These are phyloP conservation scores for Polyommatus iphigenia DNA, from an alignment of 2,888 invertebrate genomes.

Conservation along the genomic window DNA sequence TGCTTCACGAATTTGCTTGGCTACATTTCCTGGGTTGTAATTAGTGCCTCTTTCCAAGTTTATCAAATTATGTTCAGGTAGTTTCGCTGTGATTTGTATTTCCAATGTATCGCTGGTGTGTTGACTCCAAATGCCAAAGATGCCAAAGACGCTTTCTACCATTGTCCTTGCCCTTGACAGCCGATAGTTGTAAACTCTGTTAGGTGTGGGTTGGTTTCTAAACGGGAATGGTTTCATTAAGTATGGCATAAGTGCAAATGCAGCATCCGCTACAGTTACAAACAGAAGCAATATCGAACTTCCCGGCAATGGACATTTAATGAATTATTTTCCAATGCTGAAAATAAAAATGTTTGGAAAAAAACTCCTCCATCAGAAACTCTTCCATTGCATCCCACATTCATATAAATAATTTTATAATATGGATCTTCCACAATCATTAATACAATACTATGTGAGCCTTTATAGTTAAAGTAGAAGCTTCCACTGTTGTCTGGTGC, in stretches of 20 bases:
- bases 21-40: neutral
- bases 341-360: too few relatives aligned
- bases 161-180: neutral
- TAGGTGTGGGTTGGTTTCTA: neutral
- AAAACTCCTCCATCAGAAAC: neutral
- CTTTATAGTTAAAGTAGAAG: neutral
- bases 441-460: conserved; percentile 12
- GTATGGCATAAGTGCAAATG: conserved; percentile 2
- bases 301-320: neutral
- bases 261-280: neutral
- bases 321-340: too few relatives aligned
- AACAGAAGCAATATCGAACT: neutral
- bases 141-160: too few relatives aligned
- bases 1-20: conserved; percentile 10
- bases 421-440: conserved; percentile 2
- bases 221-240: conserved; percentile 10
- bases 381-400: neutral
- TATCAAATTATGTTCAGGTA: conserved; percentile 19
- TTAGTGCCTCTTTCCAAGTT: conserved; percentile 17
- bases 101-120: neutral
- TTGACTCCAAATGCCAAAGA: too few relatives aligned
- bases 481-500: conserved; percentile 5
- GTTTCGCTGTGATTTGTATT: conserved; percentile 17
- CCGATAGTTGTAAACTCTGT: conserved; percentile 6
- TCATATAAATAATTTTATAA: conserved; percentile 17